Evolutionary conservation across 1,140 invertebrate species (phyloP).

Genomic region (Glossosoma conforme): DNA sequence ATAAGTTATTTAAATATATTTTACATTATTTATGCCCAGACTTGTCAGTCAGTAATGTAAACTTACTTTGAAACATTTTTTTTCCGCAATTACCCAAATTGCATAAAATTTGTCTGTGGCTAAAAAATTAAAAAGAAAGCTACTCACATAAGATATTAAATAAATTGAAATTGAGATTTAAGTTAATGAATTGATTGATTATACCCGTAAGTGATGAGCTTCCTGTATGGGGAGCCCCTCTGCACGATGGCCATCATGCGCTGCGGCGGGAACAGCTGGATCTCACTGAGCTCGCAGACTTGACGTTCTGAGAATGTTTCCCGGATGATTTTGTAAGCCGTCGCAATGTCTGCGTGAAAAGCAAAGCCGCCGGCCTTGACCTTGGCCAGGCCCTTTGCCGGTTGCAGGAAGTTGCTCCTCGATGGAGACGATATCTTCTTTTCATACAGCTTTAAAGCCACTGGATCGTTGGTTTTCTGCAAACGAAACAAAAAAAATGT

Average conservation of each 20-base stretch:
- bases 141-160: too few relatives aligned
- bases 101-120: too few relatives aligned
- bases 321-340: constrained; percentile 57
- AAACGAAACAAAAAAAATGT: constrained; percentile 29
- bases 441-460: constrained; percentile 49
- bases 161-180: too few relatives aligned
- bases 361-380: constrained; percentile 53
- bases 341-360: constrained; percentile 57
- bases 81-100: too few relatives aligned
- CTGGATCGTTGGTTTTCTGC: constrained; percentile 54
- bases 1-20: too few relatives aligned
- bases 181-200: too few relatives aligned
- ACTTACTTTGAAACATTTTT: too few relatives aligned
- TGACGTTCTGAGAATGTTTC: constrained; percentile 55
- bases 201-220: constrained; percentile 58
- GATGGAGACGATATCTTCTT: constrained; percentile 41
- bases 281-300: constrained; percentile 57
- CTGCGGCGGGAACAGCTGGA: constrained; percentile 52
- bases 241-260: constrained; percentile 50
- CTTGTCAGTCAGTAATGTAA: too few relatives aligned
- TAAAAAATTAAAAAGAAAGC: too few relatives aligned
- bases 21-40: too few relatives aligned
- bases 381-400: constrained; percentile 38
- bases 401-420: constrained; percentile 35
- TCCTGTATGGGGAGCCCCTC: constrained; percentile 58